phyloP scores from a whole-genome alignment of 2,888 invertebrate species.

The Cynaeus angustus region DNA sequence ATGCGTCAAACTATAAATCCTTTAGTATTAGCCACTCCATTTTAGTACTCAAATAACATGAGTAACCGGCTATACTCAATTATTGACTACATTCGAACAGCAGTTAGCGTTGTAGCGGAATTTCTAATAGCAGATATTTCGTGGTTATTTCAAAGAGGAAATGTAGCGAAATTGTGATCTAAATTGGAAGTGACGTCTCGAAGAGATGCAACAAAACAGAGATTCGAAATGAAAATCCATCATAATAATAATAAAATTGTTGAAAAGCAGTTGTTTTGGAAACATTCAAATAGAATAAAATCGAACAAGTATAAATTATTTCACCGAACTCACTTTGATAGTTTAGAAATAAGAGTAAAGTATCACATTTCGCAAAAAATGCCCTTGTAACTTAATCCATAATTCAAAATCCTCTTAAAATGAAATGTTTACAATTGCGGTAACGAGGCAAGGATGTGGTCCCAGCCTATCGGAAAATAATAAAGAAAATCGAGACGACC shows the following conservation, averaged over 20 bases:
- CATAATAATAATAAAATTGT: too few species aligned
- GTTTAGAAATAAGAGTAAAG: too few species aligned
- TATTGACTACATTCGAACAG: not conserved
- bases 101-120: not conserved
- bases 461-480: slow-evolving; percentile 32
- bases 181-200: too few species aligned
- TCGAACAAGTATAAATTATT: too few species aligned
- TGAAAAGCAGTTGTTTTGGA: too few species aligned
- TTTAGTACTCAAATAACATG: not conserved
- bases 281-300: too few species aligned
- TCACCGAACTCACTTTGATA: too few species aligned
- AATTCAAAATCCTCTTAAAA: slow-evolving; percentile 28
- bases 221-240: too few species aligned
- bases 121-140: not conserved
- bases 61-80: not conserved
- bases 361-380: not conserved
- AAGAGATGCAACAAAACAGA: too few species aligned
- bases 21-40: not conserved
- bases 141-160: too few species aligned
- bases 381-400: slow-evolving; percentile 14
- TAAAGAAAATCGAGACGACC: slow-evolving; percentile 26
- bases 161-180: too few species aligned
- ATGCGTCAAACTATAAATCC: not conserved
- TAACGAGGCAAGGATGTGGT: slow-evolving; percentile 23
- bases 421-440: slow-evolving; percentile 35